phyloP scores from a whole-genome alignment of 1,140 invertebrate genomes.

The Zaprionus capensis region DNA sequence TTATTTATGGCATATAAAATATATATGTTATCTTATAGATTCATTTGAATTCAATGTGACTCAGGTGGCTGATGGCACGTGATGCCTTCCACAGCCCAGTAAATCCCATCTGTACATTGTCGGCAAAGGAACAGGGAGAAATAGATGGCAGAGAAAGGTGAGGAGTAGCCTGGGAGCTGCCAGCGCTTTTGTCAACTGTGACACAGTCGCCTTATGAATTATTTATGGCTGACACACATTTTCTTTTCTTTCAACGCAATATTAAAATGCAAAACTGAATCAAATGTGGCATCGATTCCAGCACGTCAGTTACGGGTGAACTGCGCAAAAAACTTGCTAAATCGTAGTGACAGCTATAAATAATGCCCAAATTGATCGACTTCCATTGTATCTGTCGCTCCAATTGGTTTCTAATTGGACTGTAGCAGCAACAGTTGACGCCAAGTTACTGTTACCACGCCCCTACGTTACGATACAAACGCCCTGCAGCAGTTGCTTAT shows the following conservation, averaged over 20 bases:
- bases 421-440: not conserved
- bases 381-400: not conserved
- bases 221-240: conserved; percentile 51
- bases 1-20: not conserved
- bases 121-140: not conserved
- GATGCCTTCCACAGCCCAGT: not conserved
- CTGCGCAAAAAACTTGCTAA: not conserved
- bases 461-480: not conserved
- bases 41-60: not conserved
- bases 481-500: not conserved
- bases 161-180: not conserved
- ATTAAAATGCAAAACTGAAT: conserved; percentile 48
- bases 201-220: conserved; percentile 51
- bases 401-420: conserved; percentile 11
- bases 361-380: not conserved
- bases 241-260: conserved; percentile 30
- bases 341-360: not conserved
- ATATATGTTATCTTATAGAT: not conserved
- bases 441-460: not conserved
- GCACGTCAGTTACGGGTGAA: not conserved
- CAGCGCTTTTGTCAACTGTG: conserved; percentile 16
- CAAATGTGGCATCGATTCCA: conserved; percentile 18
- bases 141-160: not conserved
- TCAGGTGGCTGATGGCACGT: not conserved
- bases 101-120: conserved; percentile 6